Conservation (phyloP, 2,113 vertebrate genomes). For the Periophthalmus modestus region DNA sequence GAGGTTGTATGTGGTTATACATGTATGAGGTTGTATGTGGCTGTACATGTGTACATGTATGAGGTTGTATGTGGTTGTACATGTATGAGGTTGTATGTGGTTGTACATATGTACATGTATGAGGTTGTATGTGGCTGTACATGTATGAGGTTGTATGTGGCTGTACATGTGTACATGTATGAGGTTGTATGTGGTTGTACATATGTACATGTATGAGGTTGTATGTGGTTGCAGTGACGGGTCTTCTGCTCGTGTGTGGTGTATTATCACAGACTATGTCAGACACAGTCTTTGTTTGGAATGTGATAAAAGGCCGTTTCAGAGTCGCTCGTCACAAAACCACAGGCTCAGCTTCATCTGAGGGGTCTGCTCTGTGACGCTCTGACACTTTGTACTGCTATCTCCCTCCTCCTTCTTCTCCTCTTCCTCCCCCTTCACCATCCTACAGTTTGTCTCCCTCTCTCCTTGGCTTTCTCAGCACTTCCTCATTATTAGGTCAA, state of each 20-base stretch:
- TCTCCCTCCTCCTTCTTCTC: conserved; percentile 53
- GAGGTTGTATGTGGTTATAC: no score
- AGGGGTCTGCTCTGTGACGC: conserved; percentile 81
- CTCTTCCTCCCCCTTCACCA: not conserved
- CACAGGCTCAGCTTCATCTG: conserved; percentile 79
- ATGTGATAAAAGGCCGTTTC: conserved; percentile 83
- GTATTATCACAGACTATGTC: conserved; percentile 76
- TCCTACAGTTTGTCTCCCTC: conserved; percentile 30
- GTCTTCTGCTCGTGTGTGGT: conserved; percentile 40
- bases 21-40: no score
- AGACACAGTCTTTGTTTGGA: conserved; percentile 80
- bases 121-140: no score
- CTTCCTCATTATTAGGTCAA: conserved; percentile 47
- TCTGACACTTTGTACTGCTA: conserved; percentile 83
- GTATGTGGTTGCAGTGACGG: not conserved
- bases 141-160: no score
- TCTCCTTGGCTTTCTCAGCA: conserved; percentile 36
- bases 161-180: no score
- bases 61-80: no score
- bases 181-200: no score
- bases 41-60: no score
- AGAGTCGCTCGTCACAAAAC: conserved; percentile 72
- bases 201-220: no score
- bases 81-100: no score
- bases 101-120: no score